These are phyloP conservation scores for Tipula helvola DNA, from an alignment of 2,888 invertebrate species.

Conservation along the genomic window DNA sequence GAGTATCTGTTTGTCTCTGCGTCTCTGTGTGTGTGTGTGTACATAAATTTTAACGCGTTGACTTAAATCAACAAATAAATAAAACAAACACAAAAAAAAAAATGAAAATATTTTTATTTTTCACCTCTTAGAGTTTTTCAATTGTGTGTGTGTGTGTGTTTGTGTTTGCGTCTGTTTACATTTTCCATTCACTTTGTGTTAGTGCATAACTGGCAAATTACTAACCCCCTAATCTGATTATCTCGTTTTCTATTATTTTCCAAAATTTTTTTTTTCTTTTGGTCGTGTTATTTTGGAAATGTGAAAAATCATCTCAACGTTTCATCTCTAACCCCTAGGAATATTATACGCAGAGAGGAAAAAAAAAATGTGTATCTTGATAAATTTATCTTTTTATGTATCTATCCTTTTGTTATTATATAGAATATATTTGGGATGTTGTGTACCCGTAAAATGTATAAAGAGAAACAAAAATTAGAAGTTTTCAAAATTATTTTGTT, in stretches of 20 bases:
- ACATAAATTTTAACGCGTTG: neutral
- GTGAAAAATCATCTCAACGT: neutral
- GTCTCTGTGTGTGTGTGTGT: neutral
- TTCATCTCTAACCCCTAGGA: neutral
- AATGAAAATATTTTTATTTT: neutral
- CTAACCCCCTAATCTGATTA: neutral
- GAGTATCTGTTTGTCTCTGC: neutral
- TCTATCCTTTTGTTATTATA: neutral
- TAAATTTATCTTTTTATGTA: neutral
- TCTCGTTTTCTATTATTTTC: neutral
- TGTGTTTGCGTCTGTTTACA: neutral
- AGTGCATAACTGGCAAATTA: neutral
- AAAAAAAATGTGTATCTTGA: neutral
- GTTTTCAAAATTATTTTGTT: neutral
- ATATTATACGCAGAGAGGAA: neutral
- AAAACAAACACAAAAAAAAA: neutral
- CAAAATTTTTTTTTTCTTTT: neutral
- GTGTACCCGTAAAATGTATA: neutral
- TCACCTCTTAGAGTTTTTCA: neutral
- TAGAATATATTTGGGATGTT: neutral
- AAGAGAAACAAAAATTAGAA: neutral
- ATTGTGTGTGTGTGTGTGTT: neutral
- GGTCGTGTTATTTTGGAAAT: neutral
- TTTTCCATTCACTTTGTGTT: neutral
- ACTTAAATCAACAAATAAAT: conserved; percentile 4